Base-by-base conservation (phyloP, 92 coral and sea anemone species). In the Pocillopora meandrina region DNA sequence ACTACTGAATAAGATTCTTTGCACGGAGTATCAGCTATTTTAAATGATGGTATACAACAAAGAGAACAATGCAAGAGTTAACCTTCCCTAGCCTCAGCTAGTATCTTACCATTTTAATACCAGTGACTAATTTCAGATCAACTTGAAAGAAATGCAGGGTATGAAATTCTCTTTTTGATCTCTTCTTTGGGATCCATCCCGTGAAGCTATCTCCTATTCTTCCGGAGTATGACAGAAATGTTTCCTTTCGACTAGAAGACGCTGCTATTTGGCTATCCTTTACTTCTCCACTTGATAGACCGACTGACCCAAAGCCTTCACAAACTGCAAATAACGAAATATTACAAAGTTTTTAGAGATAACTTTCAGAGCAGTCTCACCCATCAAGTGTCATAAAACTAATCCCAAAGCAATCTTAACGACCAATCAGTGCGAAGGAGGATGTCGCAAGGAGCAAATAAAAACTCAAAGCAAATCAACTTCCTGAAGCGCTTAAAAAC, bases 261-360 rank as follows among this genome's bases (percentile, higher is more conserved):
- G 81, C 71, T 42, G 81, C 36, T 61, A 77, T 77, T 19, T 61
- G 81, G 23, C 81, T 62, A 71, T 77, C 42, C 18, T 72, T 72
- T 26, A 72, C 2, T 7, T 11, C 31, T 42, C 76, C 76, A 17
- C 14, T 72, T 62, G 55, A 66, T 10, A 34, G 55, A 0, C 59
- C 71, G 56, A 77, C 19, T 10, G 81, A 35, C 20, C n/a, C 56
- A 26, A 77, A 77, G 56, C 71, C 71, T 1, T 77, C 71, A 19
- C 59, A 62, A 3, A 23, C 81, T 77, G 13, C 58, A 77, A 42
- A 8, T 12, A 12, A 34, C 8, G 47, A 35, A 23, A 19, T 10
- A 14, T 13, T n/a, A 13, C 18, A 67, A 8, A 12, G 15, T 1
- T 0, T 26, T 19, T 14, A 23, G 17, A 67, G 10, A 23, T 1